Percentiles rank a stretch among this genome's conserved stretches.
Conservation (phyloP, 2,888 invertebrate genomes). For the Spodoptera littoralis region DNA sequence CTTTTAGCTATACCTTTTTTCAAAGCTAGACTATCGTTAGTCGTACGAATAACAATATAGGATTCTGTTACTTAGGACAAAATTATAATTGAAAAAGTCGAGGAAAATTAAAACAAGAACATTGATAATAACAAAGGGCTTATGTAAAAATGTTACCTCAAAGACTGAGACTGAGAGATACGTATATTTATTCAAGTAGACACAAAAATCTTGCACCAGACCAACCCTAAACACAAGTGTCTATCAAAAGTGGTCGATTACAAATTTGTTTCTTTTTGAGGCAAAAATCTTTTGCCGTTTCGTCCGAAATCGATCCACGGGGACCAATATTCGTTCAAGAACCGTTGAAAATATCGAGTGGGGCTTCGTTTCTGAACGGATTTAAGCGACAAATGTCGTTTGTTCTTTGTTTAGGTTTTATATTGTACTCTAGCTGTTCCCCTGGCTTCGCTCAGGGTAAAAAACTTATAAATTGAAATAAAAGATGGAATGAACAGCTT, state of each 20-base stretch:
- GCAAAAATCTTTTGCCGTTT: slow-evolving; percentile 67
- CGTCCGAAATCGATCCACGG: slow-evolving; percentile 70
- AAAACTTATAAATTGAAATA: slow-evolving; percentile 1
- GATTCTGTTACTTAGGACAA: too few relatives aligned
- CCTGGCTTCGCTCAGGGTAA: slow-evolving; percentile 4
- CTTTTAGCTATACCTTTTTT: too few relatives aligned
- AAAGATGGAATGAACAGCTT: neutral
- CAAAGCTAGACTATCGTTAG: too few relatives aligned
- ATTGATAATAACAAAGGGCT: neutral
- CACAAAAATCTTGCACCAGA: slow-evolving; percentile 6
- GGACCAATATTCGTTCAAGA: slow-evolving; percentile 73
- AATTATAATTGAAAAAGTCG: too few relatives aligned
- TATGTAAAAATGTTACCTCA: neutral
- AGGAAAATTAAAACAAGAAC: too few relatives aligned
- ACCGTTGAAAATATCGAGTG: slow-evolving; percentile 73
- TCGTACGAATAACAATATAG: too few relatives aligned
- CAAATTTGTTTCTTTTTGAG: slow-evolving; percentile 63
- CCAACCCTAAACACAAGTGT: slow-evolving; percentile 25
- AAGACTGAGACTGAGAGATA: too few relatives aligned
- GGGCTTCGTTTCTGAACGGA: slow-evolving; percentile 68
- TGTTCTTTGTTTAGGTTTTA: slow-evolving; percentile 49
- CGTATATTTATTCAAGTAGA: neutral
- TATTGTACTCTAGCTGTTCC: slow-evolving; percentile 27
- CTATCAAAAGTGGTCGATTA: slow-evolving; percentile 52
- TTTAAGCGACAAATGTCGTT: slow-evolving; percentile 54